Percentiles rank a stretch among this genome's conserved stretches.
These are phyloP conservation scores for Palythoa heliodiscus DNA, from an alignment of 92 coral and sea anemone genomes.

Conservation along the genomic window DNA sequence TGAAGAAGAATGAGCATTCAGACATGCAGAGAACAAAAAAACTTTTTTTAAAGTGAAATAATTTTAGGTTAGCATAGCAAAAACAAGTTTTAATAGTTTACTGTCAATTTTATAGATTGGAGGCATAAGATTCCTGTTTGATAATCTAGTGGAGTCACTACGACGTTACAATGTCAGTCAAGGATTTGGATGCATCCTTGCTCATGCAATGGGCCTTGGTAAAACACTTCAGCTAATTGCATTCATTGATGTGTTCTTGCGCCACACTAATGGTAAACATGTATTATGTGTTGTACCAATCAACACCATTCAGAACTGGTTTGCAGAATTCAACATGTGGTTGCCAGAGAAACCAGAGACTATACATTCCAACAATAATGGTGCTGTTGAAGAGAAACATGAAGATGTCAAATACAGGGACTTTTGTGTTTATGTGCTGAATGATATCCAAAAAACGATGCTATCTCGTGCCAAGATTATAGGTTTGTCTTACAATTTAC, in stretches of 20 bases:
- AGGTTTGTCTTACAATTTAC: conserved; percentile 57
- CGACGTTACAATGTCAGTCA: conserved; percentile 76
- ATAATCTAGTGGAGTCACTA: conserved; percentile 88
- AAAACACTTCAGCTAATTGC: conserved; percentile 90
- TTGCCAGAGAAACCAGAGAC: conserved; percentile 68
- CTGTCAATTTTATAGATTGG: conserved; percentile 73
- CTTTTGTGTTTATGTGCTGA: conserved; percentile 76
- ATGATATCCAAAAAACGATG: conserved; percentile 81
- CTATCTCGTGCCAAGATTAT: conserved; percentile 82
- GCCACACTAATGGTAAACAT: conserved; percentile 75
- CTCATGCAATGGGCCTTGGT: conserved; percentile 98
- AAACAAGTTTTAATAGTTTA: neutral
- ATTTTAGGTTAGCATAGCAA: too few relatives aligned
- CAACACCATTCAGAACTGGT: conserved; percentile 97
- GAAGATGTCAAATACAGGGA: conserved; percentile 62
- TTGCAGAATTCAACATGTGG: conserved; percentile 91
- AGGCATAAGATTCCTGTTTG: conserved; percentile 91
- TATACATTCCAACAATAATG: conserved; percentile 35
- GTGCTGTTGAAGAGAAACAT: conserved; percentile 43
- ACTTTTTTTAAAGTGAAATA: too few relatives aligned
- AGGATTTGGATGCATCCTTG: conserved; percentile 97
- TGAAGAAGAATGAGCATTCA: neutral
- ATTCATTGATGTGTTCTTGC: conserved; percentile 85
- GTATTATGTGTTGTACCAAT: conserved; percentile 93
- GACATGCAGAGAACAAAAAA: neutral